Evolutionary conservation across 2,113 vertebrate species (phyloP), one percentile per base, ranked within the genome.

Genomic region (Dunckerocampus dactyliophorus): DNA sequence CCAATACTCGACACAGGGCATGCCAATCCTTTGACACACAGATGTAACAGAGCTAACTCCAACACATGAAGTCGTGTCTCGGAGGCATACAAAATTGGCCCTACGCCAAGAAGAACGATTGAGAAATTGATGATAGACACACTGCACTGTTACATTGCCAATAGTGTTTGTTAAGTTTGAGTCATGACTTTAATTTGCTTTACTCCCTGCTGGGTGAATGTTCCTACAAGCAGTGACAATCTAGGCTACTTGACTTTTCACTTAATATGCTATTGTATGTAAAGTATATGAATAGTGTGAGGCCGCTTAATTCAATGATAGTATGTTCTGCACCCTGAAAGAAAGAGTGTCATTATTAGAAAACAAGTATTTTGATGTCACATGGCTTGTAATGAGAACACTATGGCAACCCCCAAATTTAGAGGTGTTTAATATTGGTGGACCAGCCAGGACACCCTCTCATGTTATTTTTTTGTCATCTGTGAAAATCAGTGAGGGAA

Each of bases 81-180:
- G 19, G 65, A 70, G 83, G 63, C 59, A 63, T 49, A 47, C 8
- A 67, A 46, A 9, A 72, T 55, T 72, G 64, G 75, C 59, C 58
- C 8, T 34, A 37, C 17, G 71, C 42, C 56, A 68, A 62, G 49
- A 43, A 50, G n/a, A 62, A 45, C 31, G 22, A 22, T 12, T 69
- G 60, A 72, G 57, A 63, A 55, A 71, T 69, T 59, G 9, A 54
- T 20, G 67, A 59, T 21, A 52, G 0, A 64, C 60, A 54, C 57
- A 45, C 66, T 70, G 24, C 24, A 53, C 31, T 56, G 17, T 43
- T 53, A 14, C 7, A 50, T 56, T 50, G 43, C 45, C 51, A 63
- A 64, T 63, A 62, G 49, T 65, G 71, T 71, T 75, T 80, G 72
- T 61, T 50, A 53, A 48, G 2, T n/a, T 37, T 51, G 59, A 50